These are phyloP conservation scores for Nothocercus nigrocapillus DNA, from an alignment of 2,113 vertebrate genomes.

Conservation along the genomic window DNA sequence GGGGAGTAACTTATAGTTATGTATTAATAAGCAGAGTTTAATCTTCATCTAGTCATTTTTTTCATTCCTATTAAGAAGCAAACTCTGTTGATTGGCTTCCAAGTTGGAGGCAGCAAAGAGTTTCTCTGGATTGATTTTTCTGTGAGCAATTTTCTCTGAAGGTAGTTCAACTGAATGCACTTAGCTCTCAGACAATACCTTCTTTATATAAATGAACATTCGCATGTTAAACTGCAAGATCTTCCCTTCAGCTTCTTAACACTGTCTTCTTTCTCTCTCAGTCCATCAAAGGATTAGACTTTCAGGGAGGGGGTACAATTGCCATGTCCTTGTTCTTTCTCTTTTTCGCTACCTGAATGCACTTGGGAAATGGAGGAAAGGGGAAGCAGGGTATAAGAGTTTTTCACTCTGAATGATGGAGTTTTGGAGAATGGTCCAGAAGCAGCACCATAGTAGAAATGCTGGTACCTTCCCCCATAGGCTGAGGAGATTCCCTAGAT, in stretches of 20 bases:
- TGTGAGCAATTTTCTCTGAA: background rate
- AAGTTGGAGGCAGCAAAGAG: background rate
- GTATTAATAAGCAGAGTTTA: background rate
- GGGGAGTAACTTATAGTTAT: background rate
- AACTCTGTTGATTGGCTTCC: background rate
- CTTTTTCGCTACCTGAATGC: background rate
- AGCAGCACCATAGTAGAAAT: background rate
- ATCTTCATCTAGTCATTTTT: background rate
- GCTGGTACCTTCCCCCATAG: background rate
- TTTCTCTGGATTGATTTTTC: background rate
- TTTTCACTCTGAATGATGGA: background rate
- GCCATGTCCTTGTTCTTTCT: background rate
- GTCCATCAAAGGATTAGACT: background rate
- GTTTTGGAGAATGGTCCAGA: background rate
- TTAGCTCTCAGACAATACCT: background rate
- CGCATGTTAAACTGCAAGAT: background rate
- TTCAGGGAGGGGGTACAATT: background rate
- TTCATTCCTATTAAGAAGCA: background rate
- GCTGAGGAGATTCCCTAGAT: background rate
- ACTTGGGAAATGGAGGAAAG: background rate
- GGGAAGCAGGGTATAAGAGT: background rate
- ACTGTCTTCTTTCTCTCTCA: background rate
- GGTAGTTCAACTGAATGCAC: background rate
- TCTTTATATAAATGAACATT: constrained; percentile 18
- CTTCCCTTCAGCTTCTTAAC: background rate